phyloP scores from a whole-genome alignment of 2,888 invertebrate genomes.

The Camptogramma bilineatum region DNA sequence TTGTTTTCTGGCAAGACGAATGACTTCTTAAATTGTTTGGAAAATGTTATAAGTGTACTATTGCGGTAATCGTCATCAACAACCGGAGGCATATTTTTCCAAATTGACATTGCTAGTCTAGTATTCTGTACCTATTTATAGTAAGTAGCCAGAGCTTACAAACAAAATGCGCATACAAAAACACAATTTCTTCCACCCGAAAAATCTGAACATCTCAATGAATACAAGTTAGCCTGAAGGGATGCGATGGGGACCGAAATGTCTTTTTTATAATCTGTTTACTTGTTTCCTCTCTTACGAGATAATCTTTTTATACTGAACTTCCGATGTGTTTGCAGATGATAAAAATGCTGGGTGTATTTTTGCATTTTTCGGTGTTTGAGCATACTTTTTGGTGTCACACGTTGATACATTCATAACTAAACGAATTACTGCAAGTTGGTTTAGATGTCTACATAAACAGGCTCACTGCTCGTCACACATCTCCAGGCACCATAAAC shows the following conservation, averaged over 20 bases:
- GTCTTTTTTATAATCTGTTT: conserved; percentile 83
- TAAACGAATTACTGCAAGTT: no score
- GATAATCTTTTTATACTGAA: conserved; percentile 76
- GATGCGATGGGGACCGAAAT: conserved; percentile 59
- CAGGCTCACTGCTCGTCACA: no score
- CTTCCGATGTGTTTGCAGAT: conserved; percentile 63
- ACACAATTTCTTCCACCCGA: conserved; percentile 37
- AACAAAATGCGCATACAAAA: conserved; percentile 16
- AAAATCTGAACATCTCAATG: conserved; percentile 46
- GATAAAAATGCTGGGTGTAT: conserved; percentile 44
- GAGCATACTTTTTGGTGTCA: not conserved
- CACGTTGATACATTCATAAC: no score
- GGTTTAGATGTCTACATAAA: no score
- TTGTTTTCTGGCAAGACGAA: no score
- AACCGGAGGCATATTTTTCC: no score
- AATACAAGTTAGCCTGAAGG: conserved; percentile 62
- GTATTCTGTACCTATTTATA: not conserved
- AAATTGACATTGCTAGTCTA: no score
- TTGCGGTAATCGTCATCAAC: no score
- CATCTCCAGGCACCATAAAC: no score
- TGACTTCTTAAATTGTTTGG: no score
- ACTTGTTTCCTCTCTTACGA: conserved; percentile 70
- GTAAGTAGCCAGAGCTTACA: not conserved
- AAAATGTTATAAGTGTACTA: no score
- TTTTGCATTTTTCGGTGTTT: conserved; percentile 19